Evolutionary conservation across 2,113 vertebrate genomes (phyloP).

Genomic region (Oryctolagus cuniculus): mOryCun1.1 NC_091441.1:16628001-16628500

Average conservation of each 20-base stretch:
- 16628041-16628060: conserved; percentile 55
- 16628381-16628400: background rate
- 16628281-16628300: background rate
- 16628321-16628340: background rate
- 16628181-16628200: conserved; percentile 26
- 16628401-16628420: background rate
- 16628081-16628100: conserved; percentile 14
- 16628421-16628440: background rate
- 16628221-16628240: conserved; percentile 43
- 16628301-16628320: background rate
- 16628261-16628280: background rate
- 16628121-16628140: background rate
- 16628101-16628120: conserved; percentile 44
- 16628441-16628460: background rate
- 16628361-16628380: background rate
- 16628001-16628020: conserved; percentile 63
- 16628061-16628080: conserved; percentile 61
- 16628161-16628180: conserved; percentile 62
- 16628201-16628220: conserved; percentile 24
- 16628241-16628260: background rate
- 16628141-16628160: background rate
- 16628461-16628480: background rate
- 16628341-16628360: background rate
- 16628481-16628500: background rate
- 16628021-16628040: background rate